Conservation (phyloP, 2,888 invertebrate species). For the Syrphus vitripennis region DNA sequence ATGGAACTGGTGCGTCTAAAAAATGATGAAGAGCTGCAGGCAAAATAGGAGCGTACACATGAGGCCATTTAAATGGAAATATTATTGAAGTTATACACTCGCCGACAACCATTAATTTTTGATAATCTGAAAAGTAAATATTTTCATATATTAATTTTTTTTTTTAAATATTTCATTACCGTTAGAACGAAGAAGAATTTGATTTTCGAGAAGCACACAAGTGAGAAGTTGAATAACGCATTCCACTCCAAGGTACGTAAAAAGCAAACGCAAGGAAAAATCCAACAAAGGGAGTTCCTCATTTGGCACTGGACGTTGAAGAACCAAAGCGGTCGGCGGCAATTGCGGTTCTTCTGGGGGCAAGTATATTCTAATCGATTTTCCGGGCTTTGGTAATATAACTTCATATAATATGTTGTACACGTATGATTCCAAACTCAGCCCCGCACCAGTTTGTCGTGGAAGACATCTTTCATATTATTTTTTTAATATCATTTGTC, state of each 20-base stretch:
- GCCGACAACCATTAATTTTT: slow-evolving; percentile 97
- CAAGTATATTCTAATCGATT: slow-evolving; percentile 90
- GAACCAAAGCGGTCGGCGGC: slow-evolving; percentile 85
- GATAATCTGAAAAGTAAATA: slow-evolving; percentile 87
- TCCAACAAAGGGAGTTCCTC: slow-evolving; percentile 97
- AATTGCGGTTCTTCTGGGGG: slow-evolving; percentile 87
- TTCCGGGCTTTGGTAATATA: slow-evolving; percentile 93
- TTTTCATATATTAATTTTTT: background rate
- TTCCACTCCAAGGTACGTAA: slow-evolving; percentile 94
- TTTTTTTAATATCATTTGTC: background rate
- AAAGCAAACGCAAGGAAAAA: slow-evolving; percentile 93
- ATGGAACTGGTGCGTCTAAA: slow-evolving; percentile 99
- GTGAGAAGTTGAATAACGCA: slow-evolving; percentile 96
- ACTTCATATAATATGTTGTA: slow-evolving; percentile 98
- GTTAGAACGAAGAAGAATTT: slow-evolving; percentile 95
- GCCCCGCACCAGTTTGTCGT: slow-evolving; percentile 87
- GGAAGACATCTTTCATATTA: slow-evolving; percentile 86
- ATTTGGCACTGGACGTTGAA: slow-evolving; percentile 89
- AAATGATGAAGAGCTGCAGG: slow-evolving; percentile 97
- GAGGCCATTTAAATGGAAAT: slow-evolving; percentile 98
- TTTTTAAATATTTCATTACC: slow-evolving; percentile 82
- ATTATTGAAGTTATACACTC: slow-evolving; percentile 95
- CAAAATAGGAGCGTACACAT: slow-evolving; percentile 99
- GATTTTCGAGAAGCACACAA: slow-evolving; percentile 97
- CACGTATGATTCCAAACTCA: slow-evolving; percentile 95